phyloP scores from a whole-genome alignment of 2,888 invertebrate genomes.

The Nematopogon swammerdamellus region DNA sequence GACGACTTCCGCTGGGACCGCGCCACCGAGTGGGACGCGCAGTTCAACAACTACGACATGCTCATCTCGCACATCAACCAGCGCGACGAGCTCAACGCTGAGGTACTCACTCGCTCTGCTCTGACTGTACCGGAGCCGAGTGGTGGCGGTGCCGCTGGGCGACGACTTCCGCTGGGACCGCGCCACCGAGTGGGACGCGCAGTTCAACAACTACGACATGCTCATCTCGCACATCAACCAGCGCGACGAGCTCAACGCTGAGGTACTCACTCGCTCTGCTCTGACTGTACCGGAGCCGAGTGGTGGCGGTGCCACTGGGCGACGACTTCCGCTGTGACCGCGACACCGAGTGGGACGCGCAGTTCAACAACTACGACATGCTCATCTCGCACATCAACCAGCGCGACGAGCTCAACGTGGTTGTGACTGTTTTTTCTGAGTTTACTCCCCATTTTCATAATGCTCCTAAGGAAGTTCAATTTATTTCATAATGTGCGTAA shows the following conservation, averaged over 20 bases:
- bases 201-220: slow-evolving; percentile 83
- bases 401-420: too few relatives aligned
- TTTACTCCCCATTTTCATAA: too few relatives aligned
- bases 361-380: too few relatives aligned
- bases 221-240: slow-evolving; percentile 87
- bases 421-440: too few relatives aligned
- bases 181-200: slow-evolving; percentile 86
- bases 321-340: too few relatives aligned
- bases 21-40: slow-evolving; percentile 86
- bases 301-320: too few relatives aligned
- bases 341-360: too few relatives aligned
- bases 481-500: too few relatives aligned
- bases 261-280: too few relatives aligned
- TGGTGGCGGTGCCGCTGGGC: slow-evolving; percentile 81
- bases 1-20: slow-evolving; percentile 93
- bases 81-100: slow-evolving; percentile 71
- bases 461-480: too few relatives aligned
- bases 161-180: slow-evolving; percentile 93
- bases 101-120: slow-evolving; percentile 45
- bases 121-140: slow-evolving; percentile 79
- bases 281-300: too few relatives aligned
- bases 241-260: slow-evolving; percentile 71
- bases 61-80: slow-evolving; percentile 87
- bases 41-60: slow-evolving; percentile 83
- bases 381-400: too few relatives aligned